Conservation (phyloP, 2,797 vertebrate genomes). For the Microtus agrestis region DNA sequence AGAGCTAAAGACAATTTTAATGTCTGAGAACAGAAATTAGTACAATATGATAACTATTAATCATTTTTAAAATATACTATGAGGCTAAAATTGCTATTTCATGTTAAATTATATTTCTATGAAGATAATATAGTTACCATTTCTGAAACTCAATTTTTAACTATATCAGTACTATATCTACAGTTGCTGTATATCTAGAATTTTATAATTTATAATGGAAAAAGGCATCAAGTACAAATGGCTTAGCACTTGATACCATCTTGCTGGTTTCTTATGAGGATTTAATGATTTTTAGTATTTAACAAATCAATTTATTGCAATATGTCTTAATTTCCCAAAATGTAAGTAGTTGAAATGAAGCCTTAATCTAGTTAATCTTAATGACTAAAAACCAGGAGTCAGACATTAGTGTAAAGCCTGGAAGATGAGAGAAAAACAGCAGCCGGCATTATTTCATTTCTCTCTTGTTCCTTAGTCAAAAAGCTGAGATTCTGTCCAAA, state of each 20-base stretch:
- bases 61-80: not conserved
- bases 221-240: conserved; percentile 21
- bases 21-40: not conserved
- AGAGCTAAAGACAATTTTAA: conserved; percentile 26
- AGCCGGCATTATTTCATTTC: too few species aligned
- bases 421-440: too few species aligned
- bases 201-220: not conserved
- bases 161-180: not conserved
- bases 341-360: too few species aligned
- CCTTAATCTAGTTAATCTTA: too few species aligned
- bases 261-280: not conserved
- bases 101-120: conserved; percentile 14
- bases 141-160: not conserved
- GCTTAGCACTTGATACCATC: not conserved
- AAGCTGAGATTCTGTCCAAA: too few species aligned
- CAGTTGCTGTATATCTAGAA: not conserved
- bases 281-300: not conserved
- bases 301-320: not conserved
- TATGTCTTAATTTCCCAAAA: not conserved
- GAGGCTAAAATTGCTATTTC: not conserved
- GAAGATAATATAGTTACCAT: not conserved
- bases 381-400: too few species aligned
- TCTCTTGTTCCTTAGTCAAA: too few species aligned
- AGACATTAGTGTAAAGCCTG: too few species aligned
- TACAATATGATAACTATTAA: not conserved